These are phyloP conservation scores for Sarcophilus harrisii DNA, from an alignment of 2,797 vertebrate species.

Conservation along the genomic window DNA sequence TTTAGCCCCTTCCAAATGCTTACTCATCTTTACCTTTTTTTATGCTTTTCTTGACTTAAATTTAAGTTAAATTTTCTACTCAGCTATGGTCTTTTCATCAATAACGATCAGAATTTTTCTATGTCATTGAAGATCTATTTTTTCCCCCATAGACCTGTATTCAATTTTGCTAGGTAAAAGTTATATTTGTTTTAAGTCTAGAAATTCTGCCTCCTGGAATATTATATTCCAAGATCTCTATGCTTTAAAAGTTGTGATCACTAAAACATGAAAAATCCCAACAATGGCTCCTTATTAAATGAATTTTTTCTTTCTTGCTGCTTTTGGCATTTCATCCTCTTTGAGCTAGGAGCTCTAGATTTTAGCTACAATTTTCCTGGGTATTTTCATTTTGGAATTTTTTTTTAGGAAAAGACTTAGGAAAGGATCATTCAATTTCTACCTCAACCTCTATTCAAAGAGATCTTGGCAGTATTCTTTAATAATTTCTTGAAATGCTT, in stretches of 20 bases:
- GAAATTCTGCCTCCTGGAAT: background rate
- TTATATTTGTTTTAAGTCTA: background rate
- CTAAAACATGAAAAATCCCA: background rate
- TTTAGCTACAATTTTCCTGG: background rate
- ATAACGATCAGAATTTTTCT: background rate
- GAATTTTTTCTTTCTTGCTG: background rate
- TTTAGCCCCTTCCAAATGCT: background rate
- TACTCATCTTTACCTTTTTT: background rate
- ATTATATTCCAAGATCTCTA: background rate
- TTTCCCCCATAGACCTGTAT: background rate
- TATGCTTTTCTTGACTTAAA: background rate
- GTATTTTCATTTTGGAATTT: background rate
- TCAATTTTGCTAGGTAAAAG: background rate
- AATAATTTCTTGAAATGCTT: background rate
- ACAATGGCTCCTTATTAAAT: background rate
- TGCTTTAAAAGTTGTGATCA: background rate
- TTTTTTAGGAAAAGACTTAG: background rate
- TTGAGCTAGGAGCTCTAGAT: background rate
- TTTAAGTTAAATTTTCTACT: background rate
- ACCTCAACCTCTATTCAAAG: background rate
- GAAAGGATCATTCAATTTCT: background rate
- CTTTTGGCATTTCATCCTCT: background rate
- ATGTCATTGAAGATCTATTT: background rate
- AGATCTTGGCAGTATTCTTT: background rate
- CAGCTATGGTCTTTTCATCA: background rate